These are phyloP conservation scores for Hyperopisus bebe DNA, from an alignment of 2,113 vertebrate species.

Conservation along the genomic window DNA sequence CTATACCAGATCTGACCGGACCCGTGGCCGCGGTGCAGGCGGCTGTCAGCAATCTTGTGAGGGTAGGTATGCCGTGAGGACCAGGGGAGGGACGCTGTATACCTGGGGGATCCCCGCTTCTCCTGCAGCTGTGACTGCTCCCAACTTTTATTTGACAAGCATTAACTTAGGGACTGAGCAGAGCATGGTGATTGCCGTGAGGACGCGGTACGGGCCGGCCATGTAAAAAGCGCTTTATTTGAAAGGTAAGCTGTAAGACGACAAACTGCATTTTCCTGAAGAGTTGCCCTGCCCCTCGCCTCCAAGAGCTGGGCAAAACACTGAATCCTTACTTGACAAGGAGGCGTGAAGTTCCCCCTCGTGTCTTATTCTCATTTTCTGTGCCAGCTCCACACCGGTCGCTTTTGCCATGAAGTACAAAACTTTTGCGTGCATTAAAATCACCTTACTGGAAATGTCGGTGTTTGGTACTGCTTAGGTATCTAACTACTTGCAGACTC, in stretches of 20 bases:
- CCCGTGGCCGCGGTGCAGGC: conserved; percentile 94
- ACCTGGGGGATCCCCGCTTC: neutral
- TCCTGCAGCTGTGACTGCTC: neutral
- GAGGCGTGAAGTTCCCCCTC: neutral
- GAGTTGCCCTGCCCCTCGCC: neutral
- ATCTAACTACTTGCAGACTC: neutral
- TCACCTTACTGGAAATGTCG: neutral
- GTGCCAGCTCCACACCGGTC: neutral
- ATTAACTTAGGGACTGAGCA: neutral
- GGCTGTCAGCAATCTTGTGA: conserved; percentile 96
- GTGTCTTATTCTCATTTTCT: neutral
- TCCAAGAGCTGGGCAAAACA: neutral
- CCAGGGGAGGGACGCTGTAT: neutral
- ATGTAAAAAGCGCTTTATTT: neutral
- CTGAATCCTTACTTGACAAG: neutral
- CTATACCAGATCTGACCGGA: conserved; percentile 90
- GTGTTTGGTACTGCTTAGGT: neutral
- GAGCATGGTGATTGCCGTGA: neutral
- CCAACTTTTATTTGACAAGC: conserved; percentile 9
- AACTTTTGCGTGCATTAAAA: neutral
- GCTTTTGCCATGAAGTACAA: neutral
- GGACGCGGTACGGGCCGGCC: neutral
- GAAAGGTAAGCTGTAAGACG: neutral
- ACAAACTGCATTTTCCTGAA: neutral
- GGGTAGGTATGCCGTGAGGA: conserved; percentile 68